Evolutionary conservation across 2,797 vertebrate genomes (phyloP).

Genomic region (Cyprinella venusta): DNA sequence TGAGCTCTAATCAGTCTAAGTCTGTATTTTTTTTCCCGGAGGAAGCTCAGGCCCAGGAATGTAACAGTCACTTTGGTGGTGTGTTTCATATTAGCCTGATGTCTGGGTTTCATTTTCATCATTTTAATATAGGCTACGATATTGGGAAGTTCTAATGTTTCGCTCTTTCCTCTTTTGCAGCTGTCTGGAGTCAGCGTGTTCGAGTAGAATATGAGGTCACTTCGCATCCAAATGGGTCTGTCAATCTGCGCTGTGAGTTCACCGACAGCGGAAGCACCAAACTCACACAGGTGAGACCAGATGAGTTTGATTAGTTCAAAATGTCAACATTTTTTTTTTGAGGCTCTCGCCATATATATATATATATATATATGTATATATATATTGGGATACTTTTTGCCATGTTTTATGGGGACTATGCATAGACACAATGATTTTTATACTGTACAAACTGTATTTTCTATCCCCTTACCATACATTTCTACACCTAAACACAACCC

Average conservation of each 20-base stretch:
- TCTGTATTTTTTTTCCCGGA: not conserved
- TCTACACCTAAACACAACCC: not conserved
- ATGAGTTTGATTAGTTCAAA: not conserved
- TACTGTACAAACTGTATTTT: not conserved
- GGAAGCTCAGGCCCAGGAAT: slow-evolving; percentile 4
- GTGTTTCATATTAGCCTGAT: slow-evolving; percentile 36
- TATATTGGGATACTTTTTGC: too few relatives aligned
- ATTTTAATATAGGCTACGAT: not conserved
- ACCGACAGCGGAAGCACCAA: slow-evolving; percentile 68
- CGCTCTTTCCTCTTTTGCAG: slow-evolving; percentile 60
- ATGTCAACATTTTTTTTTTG: not conserved
- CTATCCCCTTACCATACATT: too few relatives aligned
- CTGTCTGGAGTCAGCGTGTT: slow-evolving; percentile 74
- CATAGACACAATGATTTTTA: not conserved
- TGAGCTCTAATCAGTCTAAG: slow-evolving; percentile 33
- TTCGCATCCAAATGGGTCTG: slow-evolving; percentile 74
- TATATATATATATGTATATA: too few relatives aligned
- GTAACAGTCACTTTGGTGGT: not conserved
- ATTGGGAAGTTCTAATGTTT: not conserved
- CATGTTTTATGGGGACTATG: not conserved
- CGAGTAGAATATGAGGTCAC: slow-evolving; percentile 76
- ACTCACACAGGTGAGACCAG: slow-evolving; percentile 77
- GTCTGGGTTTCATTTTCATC: not conserved
- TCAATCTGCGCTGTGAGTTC: slow-evolving; percentile 81
- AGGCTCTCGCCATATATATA: not conserved